A percentile compares a stretch with the other conserved stretches of the same genome.
These are phyloP conservation scores for Leguminivora glycinivorella DNA, from an alignment of 1,140 invertebrate species.

Conservation along the genomic window DNA sequence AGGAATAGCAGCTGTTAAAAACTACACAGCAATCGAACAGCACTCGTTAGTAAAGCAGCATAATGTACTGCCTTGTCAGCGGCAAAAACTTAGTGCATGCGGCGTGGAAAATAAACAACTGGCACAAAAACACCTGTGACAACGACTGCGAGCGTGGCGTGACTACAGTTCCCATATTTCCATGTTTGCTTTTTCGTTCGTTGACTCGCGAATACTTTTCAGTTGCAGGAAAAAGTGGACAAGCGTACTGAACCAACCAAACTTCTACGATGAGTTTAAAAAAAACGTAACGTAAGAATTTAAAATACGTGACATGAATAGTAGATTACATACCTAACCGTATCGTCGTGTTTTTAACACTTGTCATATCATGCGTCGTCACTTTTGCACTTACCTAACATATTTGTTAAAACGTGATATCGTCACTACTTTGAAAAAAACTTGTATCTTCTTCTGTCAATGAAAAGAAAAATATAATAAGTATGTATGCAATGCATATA, in stretches of 20 bases:
- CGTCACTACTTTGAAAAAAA: too few species aligned
- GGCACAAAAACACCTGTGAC: constrained; percentile 4
- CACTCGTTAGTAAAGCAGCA: not conserved
- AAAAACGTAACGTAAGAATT: too few species aligned
- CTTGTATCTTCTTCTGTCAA: too few species aligned
- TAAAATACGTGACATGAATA: too few species aligned
- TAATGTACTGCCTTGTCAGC: not conserved
- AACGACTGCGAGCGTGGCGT: constrained; percentile 7
- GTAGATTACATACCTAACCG: too few species aligned
- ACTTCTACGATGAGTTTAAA: too few species aligned
- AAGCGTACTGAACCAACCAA: not conserved
- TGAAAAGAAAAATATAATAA: too few species aligned
- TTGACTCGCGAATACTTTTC: not conserved
- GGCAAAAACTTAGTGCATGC: not conserved
- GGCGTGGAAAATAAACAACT: not conserved
- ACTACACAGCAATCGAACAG: not conserved
- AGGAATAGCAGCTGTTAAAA: not conserved
- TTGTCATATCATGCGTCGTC: too few species aligned
- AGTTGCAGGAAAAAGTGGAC: not conserved
- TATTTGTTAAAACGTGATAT: too few species aligned
- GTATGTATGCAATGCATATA: too few species aligned
- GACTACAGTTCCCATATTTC: constrained; percentile 2
- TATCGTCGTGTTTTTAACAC: too few species aligned
- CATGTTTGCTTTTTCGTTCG: constrained; percentile 8
- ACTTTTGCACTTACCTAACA: too few species aligned